Base-by-base conservation (phyloP, 2,888 invertebrate species). In the Tyria jacobaeae region DNA sequence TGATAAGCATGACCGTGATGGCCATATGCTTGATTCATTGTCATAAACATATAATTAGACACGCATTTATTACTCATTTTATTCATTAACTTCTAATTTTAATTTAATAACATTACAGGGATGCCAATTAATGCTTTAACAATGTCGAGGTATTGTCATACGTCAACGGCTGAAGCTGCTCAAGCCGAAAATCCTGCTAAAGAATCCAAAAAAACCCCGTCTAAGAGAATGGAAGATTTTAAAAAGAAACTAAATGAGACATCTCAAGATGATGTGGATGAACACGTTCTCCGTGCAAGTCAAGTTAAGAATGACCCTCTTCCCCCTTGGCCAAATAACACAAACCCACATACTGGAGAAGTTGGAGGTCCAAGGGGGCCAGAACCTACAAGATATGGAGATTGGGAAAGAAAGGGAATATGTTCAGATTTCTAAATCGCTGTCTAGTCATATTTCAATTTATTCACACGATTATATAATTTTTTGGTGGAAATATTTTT, bases 351-450 rank as follows among this genome's bases (percentile, higher is more conserved):
- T 62, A 99, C 99, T 7, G 99, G 99, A 15, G 99, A 99, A 95
- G 92, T 98, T 60, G 98, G 98, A 44, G 99, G 99, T 0, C 99
- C 99, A 0, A 94, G 96, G 78, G 99, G 99, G 6, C 99, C 99
- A 0, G 99, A 99, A 94, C 99, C 99, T 10, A 99, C 99, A 14
- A 95, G 99, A 76, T 99, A 98, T 92, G 99, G 99, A 1, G 99
- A 99, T 91, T 99, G 99, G 99, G 99, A 99, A 88, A 95, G 99
- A 73, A 99, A 99, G 86, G 99, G 99, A 64, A 95, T 99, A 84
- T 99, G 98, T 41, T 95, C 97, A 1, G 99, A 99, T 94, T 99
- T 99, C 93, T 99, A 94, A 90, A 54, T n/a, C 27, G 4, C 27
- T 31, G 1, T 7, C 27, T 4, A 31, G 0, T 21, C 1, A 7